Evolutionary conservation across 1,140 invertebrate species (phyloP).

Genomic region (Chelonus insularis): DNA sequence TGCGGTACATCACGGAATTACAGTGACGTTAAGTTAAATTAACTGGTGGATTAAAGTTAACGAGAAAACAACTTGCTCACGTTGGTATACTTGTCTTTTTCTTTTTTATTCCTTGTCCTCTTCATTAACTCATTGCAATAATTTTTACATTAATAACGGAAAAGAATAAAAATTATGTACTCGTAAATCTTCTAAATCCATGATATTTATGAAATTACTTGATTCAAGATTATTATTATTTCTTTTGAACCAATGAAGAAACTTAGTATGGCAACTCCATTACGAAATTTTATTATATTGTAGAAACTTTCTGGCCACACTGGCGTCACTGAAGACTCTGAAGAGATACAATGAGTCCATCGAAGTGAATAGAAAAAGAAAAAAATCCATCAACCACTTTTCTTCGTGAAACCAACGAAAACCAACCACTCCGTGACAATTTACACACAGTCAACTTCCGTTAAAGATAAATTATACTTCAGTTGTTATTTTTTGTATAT

Average conservation of each 20-base stretch:
- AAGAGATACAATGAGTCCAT: background rate
- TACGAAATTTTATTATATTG: background rate
- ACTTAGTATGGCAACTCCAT: background rate
- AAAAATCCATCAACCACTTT: background rate
- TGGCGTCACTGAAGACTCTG: background rate
- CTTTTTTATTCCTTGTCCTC: slow-evolving; percentile 2
- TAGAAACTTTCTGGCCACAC: background rate
- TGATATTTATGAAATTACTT: too few relatives aligned
- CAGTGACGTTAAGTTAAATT: slow-evolving; percentile 41
- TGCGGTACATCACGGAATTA: slow-evolving; percentile 33
- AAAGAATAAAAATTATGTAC: background rate
- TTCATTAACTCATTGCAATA: background rate
- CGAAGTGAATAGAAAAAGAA: background rate
- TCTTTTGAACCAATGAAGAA: background rate
- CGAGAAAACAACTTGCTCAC: slow-evolving; percentile 38
- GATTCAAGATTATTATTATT: background rate
- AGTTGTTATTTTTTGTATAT: background rate
- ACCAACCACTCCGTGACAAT: background rate
- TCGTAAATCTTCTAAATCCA: background rate
- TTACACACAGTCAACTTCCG: background rate
- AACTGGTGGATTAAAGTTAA: slow-evolving; percentile 40
- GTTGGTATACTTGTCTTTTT: slow-evolving; percentile 31
- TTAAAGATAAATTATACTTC: background rate
- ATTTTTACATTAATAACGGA: background rate
- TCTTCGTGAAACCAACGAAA: background rate